phyloP scores from a whole-genome alignment of 2,797 vertebrate genomes.

The Acrossocheilus fasciatus region DNA sequence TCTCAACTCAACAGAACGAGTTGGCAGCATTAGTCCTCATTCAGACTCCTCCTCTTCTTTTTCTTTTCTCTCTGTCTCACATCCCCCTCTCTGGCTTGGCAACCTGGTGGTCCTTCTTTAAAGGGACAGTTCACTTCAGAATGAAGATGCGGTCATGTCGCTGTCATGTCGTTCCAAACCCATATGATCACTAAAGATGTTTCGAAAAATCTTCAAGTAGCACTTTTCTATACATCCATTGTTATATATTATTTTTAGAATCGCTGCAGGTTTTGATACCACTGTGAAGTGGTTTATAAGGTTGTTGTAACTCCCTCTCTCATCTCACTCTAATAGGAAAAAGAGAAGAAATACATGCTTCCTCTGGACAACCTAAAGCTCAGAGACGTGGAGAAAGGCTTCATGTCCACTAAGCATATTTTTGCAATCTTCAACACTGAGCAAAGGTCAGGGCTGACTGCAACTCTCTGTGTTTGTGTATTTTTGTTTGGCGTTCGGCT shows the following conservation, averaged over 20 bases:
- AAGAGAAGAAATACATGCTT: slow-evolving; percentile 99
- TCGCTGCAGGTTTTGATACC: not conserved
- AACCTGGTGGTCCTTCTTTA: slow-evolving; percentile 54
- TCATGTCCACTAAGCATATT: slow-evolving; percentile 96
- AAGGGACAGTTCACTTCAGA: slow-evolving; percentile 8
- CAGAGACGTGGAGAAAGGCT: slow-evolving; percentile 95
- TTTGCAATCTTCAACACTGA: slow-evolving; percentile 97
- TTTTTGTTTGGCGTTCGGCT: slow-evolving; percentile 28
- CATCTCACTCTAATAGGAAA: slow-evolving; percentile 80
- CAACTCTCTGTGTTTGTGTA: slow-evolving; percentile 1
- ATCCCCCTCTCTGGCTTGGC: slow-evolving; percentile 56
- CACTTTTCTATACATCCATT: not conserved
- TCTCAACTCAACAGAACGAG: slow-evolving; percentile 65
- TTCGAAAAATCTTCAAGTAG: not conserved
- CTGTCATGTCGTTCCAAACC: not conserved
- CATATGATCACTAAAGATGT: not conserved
- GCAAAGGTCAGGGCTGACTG: slow-evolving; percentile 84
- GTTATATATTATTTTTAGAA: not conserved
- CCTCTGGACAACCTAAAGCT: slow-evolving; percentile 97
- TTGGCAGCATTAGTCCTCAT: slow-evolving; percentile 6
- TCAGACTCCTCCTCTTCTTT: slow-evolving; percentile 64
- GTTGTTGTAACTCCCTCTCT: slow-evolving; percentile 39
- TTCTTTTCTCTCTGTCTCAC: slow-evolving; percentile 53
- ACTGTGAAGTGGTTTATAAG: not conserved
- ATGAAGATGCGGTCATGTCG: not conserved